phyloP scores from a whole-genome alignment of 2,888 invertebrate genomes.

The Tipula vernalis region DNA sequence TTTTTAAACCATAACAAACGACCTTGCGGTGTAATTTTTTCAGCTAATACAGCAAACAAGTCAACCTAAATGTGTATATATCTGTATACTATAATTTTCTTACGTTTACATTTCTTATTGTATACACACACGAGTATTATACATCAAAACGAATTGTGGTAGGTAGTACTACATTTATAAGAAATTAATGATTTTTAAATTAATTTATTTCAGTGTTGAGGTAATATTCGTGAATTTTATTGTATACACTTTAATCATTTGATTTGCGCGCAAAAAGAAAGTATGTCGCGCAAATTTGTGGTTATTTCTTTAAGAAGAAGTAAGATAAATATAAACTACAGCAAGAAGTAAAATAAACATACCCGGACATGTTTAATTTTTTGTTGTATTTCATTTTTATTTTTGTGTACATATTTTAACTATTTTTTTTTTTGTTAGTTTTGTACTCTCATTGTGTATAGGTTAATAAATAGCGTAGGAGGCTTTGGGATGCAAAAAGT shows the following conservation, averaged over 20 bases:
- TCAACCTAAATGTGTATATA: background rate
- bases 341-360: background rate
- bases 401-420: background rate
- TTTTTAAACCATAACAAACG: background rate
- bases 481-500: background rate
- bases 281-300: background rate
- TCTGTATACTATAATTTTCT: background rate
- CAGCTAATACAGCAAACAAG: background rate
- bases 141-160: background rate
- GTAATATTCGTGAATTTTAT: background rate
- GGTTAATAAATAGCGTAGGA: background rate
- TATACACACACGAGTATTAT: background rate
- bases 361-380: background rate
- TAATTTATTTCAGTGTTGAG: background rate
- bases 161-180: background rate
- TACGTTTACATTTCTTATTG: background rate
- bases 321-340: background rate
- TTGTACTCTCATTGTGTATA: background rate
- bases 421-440: background rate
- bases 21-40: background rate
- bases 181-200: background rate
- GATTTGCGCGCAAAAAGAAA: conserved; percentile 4
- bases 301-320: background rate
- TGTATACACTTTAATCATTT: background rate
- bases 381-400: background rate